A percentile compares a stretch with the other conserved stretches of the same genome.
Evolutionary conservation across 2,113 vertebrate genomes (phyloP).

Genomic region (Chrysemys picta): DNA sequence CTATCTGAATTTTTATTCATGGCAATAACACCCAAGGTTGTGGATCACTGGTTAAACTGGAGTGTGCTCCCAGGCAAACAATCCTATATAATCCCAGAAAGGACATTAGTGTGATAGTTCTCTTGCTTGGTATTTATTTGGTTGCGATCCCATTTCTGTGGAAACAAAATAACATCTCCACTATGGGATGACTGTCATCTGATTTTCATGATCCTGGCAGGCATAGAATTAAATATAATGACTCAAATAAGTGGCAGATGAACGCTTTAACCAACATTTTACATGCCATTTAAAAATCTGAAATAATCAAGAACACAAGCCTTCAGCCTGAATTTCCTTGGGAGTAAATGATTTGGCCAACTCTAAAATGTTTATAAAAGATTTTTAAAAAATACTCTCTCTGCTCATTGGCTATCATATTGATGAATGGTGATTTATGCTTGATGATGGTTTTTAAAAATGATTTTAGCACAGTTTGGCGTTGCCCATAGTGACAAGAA

Average conservation of each 20-base stretch:
- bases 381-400: background rate
- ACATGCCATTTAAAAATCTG: background rate
- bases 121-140: background rate
- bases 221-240: background rate
- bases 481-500: background rate
- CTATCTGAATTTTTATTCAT: background rate
- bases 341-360: background rate
- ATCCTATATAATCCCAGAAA: background rate
- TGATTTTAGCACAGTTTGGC: rapidly evolving
- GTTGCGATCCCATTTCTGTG: background rate
- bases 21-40: background rate
- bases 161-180: background rate
- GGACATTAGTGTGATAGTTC: background rate
- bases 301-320: background rate
- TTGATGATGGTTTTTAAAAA: background rate
- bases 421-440: background rate
- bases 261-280: background rate
- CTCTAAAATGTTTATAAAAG: background rate
- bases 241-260: background rate
- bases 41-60: background rate
- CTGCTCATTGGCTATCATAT: background rate
- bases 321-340: background rate
- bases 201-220: background rate
- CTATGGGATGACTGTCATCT: background rate
- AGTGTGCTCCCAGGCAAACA: background rate